Base-by-base conservation (phyloP, 2,113 vertebrate species). In the Dendrocopos noguchii region DNA sequence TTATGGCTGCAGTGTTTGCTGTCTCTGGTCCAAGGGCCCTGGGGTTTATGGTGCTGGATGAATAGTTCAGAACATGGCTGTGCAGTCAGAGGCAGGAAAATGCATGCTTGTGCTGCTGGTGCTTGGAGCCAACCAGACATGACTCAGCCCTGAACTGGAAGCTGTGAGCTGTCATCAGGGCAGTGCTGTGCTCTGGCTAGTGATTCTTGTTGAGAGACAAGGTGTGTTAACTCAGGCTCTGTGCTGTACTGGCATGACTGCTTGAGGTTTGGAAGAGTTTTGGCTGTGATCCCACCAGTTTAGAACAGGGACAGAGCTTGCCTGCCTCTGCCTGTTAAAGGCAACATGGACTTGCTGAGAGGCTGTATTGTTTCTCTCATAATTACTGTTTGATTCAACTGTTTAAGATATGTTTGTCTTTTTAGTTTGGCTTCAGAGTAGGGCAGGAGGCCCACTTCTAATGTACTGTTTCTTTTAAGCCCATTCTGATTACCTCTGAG, bases 311-410 rank as follows among this genome's bases (percentile, higher is more conserved):
- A 88, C 27, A 50, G 68, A 80, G 12, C 61, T 80, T 90, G 65
- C 95, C 91, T 95, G 95, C 92, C 93, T 91, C 85, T 90, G 83
- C 95, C 85, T 95, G 92, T 68, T 90, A 15, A 71, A 96, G 65
- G 13, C 88, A 75, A 72, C 0, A 4, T 68, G 61, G 80, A 80
- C 88, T 71, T 93, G 92, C 87, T 94, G 44, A 22, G 80, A 91
- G 53, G 71, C 53, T 71, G 14, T 53, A 87, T 92, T 87, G 52
- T 94, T 96, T 77, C 65, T 74, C 57, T 91, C 27, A 12, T 92
- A 96, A 96, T 94, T 93, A 81, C 55, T 11, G 44, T 80, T 93
- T 88, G 65, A 94, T 92, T 94, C 80, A 95, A 90, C 39, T 3
- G 1, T 80, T 84, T 93, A 60, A 87, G 89, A 84, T 94, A 87